Percentiles rank a stretch among this genome's conserved stretches.
Evolutionary conservation across 2,113 vertebrate genomes (phyloP).

Genomic region (Entelurus aequoreus): DNA sequence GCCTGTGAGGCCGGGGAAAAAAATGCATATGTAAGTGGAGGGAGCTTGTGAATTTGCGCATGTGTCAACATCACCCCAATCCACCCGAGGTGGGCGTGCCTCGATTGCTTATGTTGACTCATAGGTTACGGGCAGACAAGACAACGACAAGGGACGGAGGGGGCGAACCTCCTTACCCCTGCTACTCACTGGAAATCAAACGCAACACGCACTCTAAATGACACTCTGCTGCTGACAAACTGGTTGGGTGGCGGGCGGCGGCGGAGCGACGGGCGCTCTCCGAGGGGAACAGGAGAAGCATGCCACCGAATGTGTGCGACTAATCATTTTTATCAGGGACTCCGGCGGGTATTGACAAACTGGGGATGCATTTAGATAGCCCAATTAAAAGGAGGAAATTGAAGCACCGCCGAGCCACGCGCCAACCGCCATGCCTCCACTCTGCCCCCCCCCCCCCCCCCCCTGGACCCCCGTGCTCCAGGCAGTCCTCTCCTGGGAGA

Average conservation of each 20-base stretch:
- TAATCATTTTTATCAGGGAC: constrained; percentile 74
- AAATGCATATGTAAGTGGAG: neutral
- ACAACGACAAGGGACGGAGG: constrained; percentile 4
- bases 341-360: constrained; percentile 73
- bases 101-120: constrained; percentile 14
- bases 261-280: constrained; percentile 39
- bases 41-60: constrained; percentile 35
- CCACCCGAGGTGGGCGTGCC: neutral
- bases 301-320: constrained; percentile 68
- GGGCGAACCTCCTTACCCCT: constrained; percentile 15
- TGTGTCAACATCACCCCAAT: constrained; percentile 16
- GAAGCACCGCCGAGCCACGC: constrained; percentile 62
- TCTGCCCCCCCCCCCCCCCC: constrained; percentile 50
- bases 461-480: constrained; percentile 25
- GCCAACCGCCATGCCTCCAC: constrained; percentile 40
- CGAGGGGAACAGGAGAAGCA: constrained; percentile 49
- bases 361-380: constrained; percentile 77
- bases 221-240: constrained; percentile 53
- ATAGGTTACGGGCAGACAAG: constrained; percentile 5
- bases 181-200: constrained; percentile 47
- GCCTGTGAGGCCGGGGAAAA: constrained; percentile 25
- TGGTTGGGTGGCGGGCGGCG: too few species aligned
- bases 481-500: neutral
- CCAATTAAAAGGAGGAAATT: constrained; percentile 75
- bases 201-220: constrained; percentile 52